Percentiles rank a stretch among this genome's conserved stretches.
Conservation (phyloP, 2,888 invertebrate genomes). For the Agrotis puta region DNA sequence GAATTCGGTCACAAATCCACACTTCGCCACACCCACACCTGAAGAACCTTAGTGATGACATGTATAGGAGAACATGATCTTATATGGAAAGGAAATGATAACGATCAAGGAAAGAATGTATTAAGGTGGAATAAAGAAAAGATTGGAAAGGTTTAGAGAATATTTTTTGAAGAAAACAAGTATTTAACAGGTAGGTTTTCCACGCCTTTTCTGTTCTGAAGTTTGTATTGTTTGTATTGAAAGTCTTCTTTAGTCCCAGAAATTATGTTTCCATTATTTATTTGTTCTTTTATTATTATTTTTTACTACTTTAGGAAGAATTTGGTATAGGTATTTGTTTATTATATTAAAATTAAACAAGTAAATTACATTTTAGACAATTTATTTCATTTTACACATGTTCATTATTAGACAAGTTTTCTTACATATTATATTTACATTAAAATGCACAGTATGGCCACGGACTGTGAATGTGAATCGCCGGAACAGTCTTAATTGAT, state of each 20-base stretch:
- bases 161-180: slow-evolving; percentile 1
- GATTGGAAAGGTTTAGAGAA: not conserved
- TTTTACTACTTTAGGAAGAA: not conserved
- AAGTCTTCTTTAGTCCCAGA: not conserved
- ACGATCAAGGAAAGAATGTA: not conserved
- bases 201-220: too few species aligned
- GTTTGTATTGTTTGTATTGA: not conserved
- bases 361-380: slow-evolving; percentile 85
- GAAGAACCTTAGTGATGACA: not conserved
- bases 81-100: not conserved
- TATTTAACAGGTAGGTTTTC: not conserved
- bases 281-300: not conserved
- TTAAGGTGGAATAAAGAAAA: not conserved
- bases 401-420: slow-evolving; percentile 85
- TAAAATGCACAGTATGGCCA: slow-evolving; percentile 85
- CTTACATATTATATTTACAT: slow-evolving; percentile 88
- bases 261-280: not conserved
- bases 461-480: slow-evolving; percentile 71
- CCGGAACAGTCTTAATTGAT: slow-evolving; percentile 82
- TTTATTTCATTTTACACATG: slow-evolving; percentile 91
- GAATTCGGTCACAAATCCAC: slow-evolving; percentile 77
- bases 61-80: not conserved
- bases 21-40: slow-evolving; percentile 75
- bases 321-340: not conserved
- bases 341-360: slow-evolving; percentile 62